Conservation (phyloP, 2,888 invertebrate genomes). For the Trichacis sp. region DNA sequence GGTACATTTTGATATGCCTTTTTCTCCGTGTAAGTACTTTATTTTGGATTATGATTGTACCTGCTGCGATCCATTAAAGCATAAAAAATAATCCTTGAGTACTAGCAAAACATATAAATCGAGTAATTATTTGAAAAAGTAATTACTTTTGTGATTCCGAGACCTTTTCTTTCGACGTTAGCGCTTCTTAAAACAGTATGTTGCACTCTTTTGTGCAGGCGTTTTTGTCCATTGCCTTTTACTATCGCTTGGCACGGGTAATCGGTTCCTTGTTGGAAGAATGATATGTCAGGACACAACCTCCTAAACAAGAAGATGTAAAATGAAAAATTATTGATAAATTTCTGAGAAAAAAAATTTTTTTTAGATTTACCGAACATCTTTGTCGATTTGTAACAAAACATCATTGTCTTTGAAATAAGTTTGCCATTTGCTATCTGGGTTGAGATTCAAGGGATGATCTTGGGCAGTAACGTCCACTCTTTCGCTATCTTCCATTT, state of each 20-base stretch:
- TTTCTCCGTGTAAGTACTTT: no score
- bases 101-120: conserved; percentile 9
- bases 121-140: conserved; percentile 4
- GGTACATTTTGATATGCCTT: no score
- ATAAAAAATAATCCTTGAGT: conserved; percentile 25
- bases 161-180: conserved; percentile 87
- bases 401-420: conserved; percentile 99
- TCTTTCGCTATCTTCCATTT: conserved; percentile 71
- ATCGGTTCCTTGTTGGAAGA: conserved; percentile 95
- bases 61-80: conserved; percentile 58
- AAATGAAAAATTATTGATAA: not conserved
- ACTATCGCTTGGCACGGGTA: conserved; percentile 88
- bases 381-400: conserved; percentile 96
- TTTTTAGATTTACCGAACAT: conserved; percentile 85
- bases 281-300: conserved; percentile 95
- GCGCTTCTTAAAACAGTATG: conserved; percentile 87
- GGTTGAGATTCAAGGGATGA: conserved; percentile 95
- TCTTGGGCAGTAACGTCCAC: conserved; percentile 76
- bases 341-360: no score
- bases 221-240: conserved; percentile 83
- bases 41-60: no score
- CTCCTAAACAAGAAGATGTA: conserved; percentile 70
- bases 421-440: conserved; percentile 94
- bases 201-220: conserved; percentile 90
- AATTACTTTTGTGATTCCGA: conserved; percentile 88